Base-by-base conservation (phyloP, 1,140 invertebrate species). In the Sitophilus oryzae region DNA sequence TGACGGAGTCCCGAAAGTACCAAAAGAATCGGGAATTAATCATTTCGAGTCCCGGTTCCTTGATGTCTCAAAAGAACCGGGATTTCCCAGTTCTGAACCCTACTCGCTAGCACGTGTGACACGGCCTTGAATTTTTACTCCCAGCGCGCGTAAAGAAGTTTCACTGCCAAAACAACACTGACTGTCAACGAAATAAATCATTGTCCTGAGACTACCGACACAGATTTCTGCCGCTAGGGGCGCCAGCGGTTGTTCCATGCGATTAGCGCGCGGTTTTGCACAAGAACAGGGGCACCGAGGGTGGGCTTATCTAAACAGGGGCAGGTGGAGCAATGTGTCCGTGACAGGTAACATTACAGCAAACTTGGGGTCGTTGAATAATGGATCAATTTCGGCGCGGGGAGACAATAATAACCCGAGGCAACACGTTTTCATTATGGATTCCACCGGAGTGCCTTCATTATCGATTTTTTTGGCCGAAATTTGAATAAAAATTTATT, bases 391-490 rank as follows among this genome's bases (percentile, higher is more conserved):
- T 48, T 20, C 35, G 30, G 8, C 9, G 30, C 10, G 37, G 19
- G 16, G 20, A 50, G 19, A 50, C 48, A 40, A 50, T 50, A 50
- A 38, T n/a, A n/a, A n/a, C n/a, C 48, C 23, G 37, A 25, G 46
- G 10, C 16, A 38, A 23, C 37, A 37, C 16, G 25, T 48, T 46
- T 48, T 48, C 6, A 50, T 41, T 50, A 41, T 20, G 37, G n/a
- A 50, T 40, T 40, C 18, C 3, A n/a, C 8, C 46, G 30, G 15
- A 36, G 30, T 10, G n/a, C 18, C 1, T 11, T 44, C 11, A 2
- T 11, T 41, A 15, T 3, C 14, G 14, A 11, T 10, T 19, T 15
- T 1, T 41, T 19, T 41, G 9, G 10, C 9, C 15, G 14, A 9
- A 41, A 11, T 35, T 11, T 35, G 34, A 11, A n/a, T n/a, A n/a